phyloP scores from a whole-genome alignment of 2,113 vertebrate genomes.

The Coracopsis vasa region DNA sequence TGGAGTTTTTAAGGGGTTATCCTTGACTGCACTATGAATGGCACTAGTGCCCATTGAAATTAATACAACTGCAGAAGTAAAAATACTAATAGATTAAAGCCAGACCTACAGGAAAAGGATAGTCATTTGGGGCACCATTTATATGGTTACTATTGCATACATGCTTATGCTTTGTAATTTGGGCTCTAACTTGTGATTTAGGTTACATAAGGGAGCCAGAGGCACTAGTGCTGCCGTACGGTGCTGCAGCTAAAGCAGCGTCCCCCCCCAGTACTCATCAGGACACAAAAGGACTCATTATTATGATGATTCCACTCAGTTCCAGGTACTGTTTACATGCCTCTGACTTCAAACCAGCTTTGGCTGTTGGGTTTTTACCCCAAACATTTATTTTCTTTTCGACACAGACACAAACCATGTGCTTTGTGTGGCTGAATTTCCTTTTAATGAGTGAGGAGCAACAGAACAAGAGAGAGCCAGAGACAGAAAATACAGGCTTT shows the following conservation, averaged over 20 bases:
- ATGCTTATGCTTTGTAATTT: conserved; percentile 6
- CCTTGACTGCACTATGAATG: fast-evolving
- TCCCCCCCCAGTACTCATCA: neutral
- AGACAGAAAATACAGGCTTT: conserved; percentile 46
- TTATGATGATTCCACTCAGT: neutral
- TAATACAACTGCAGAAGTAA: neutral
- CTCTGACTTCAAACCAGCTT: conserved; percentile 17
- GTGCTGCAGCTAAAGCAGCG: neutral
- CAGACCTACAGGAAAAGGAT: neutral
- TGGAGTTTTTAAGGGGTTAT: neutral
- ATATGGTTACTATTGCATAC: neutral
- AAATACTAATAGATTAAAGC: neutral
- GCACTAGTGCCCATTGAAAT: fast-evolving
- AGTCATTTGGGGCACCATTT: conserved; percentile 3
- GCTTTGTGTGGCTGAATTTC: conserved; percentile 3
- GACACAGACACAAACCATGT: neutral
- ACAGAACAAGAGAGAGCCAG: neutral
- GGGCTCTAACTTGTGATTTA: neutral
- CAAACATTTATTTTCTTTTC: neutral
- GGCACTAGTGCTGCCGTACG: neutral
- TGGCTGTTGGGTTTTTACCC: neutral
- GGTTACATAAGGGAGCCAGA: neutral
- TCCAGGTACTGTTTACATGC: conserved; percentile 30
- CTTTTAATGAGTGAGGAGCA: neutral
- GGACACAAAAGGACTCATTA: neutral